Evolutionary conservation across 2,113 vertebrate species (phyloP).

Genomic region (Gadus macrocephalus): DNA sequence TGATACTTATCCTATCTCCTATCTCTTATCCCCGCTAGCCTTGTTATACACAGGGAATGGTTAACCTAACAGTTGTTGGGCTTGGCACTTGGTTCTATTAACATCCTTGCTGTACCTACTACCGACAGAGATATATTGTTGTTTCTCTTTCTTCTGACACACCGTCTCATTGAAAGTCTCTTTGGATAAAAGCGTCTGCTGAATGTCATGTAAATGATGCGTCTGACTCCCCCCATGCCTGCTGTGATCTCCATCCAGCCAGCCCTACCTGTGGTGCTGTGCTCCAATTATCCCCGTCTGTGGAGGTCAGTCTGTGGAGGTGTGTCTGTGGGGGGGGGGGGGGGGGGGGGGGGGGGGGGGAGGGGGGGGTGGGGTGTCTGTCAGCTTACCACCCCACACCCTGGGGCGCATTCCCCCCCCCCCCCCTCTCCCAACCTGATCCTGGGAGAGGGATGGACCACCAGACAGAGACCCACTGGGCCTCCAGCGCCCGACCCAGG

Average conservation of each 20-base stretch:
- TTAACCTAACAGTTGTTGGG: too few relatives aligned
- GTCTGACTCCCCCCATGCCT: background rate
- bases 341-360: background rate
- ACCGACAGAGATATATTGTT: too few relatives aligned
- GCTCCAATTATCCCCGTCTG: slow-evolving; percentile 43
- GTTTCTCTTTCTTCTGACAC: too few relatives aligned
- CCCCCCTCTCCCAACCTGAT: slow-evolving; percentile 53
- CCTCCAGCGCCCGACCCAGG: slow-evolving; percentile 2
- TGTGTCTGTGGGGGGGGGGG: slow-evolving; percentile 14
- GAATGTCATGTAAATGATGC: too few relatives aligned
- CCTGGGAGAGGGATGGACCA: slow-evolving; percentile 48
- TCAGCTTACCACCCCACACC: slow-evolving; percentile 31
- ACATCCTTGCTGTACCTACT: too few relatives aligned
- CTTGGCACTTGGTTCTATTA: too few relatives aligned
- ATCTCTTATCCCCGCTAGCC: too few relatives aligned
- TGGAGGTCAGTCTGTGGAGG: slow-evolving; percentile 41
- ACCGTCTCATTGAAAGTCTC: too few relatives aligned
- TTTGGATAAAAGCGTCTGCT: too few relatives aligned
- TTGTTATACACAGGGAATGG: too few relatives aligned
- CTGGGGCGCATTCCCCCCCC: slow-evolving; percentile 44
- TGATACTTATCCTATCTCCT: slow-evolving; percentile 6
- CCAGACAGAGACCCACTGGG: slow-evolving; percentile 23
- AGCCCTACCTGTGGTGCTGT: slow-evolving; percentile 12
- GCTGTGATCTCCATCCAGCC: too few relatives aligned
- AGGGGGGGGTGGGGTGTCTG: background rate